Conservation (phyloP, 2,113 vertebrate species). For the Bucco capensis region DNA sequence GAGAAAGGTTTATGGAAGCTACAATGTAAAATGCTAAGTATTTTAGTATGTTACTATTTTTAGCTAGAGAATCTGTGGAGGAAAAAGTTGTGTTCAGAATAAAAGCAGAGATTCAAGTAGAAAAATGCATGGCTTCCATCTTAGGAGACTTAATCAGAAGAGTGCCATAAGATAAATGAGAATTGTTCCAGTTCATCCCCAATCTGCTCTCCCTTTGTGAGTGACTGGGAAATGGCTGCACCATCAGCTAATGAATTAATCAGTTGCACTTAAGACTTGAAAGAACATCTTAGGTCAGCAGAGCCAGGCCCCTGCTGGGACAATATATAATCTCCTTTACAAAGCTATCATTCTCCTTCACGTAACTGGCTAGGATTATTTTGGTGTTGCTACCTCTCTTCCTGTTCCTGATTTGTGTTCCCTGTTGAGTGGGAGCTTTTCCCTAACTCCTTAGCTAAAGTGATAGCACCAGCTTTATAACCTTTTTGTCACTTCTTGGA, state of each 20-base stretch:
- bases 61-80: neutral
- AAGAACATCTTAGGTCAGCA: conserved; percentile 15
- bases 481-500: neutral
- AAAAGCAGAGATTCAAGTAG: neutral
- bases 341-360: neutral
- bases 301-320: neutral
- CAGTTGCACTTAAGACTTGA: neutral
- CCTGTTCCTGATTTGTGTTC: neutral
- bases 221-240: neutral
- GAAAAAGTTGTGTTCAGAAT: neutral
- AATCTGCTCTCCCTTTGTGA: neutral
- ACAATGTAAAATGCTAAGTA: neutral
- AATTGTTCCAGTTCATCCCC: neutral
- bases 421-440: neutral
- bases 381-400: neutral
- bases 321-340: conserved; percentile 9
- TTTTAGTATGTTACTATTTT: neutral
- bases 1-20: neutral
- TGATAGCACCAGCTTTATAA: neutral
- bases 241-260: conserved; percentile 19
- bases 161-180: neutral
- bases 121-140: neutral
- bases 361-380: neutral
- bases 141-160: neutral
- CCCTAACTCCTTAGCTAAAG: neutral